Evolutionary conservation across 2,888 invertebrate genomes (phyloP).

Genomic region (Himalopsyche anomala): DNA sequence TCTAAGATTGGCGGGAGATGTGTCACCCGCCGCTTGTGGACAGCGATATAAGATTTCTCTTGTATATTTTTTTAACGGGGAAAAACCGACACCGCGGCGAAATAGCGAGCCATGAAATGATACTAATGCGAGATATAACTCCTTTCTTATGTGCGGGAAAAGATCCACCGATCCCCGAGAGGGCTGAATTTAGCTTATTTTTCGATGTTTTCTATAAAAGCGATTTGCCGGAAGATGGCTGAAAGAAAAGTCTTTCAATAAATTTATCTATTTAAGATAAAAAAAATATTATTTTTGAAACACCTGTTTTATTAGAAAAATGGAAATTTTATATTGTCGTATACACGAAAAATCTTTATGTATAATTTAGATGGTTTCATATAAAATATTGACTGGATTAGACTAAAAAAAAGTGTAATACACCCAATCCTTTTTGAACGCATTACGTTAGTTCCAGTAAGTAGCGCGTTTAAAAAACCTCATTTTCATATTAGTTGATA

Average conservation of each 20-base stretch:
- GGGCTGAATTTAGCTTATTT: constrained; percentile 34
- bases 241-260: not conserved
- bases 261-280: not conserved
- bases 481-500: no score
- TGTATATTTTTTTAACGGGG: constrained; percentile 41
- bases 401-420: no score
- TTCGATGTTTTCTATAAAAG: constrained; percentile 42
- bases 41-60: constrained; percentile 60
- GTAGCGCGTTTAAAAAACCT: no score
- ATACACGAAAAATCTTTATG: no score
- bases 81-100: constrained; percentile 36
- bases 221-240: constrained; percentile 23
- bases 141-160: constrained; percentile 14
- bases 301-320: no score
- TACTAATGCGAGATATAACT: constrained; percentile 42
- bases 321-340: no score
- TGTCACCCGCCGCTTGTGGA: constrained; percentile 60
- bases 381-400: no score
- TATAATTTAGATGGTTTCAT: no score
- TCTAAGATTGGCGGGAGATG: constrained; percentile 61
- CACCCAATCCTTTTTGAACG: no score
- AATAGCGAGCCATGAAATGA: constrained; percentile 43
- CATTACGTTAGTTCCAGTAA: no score
- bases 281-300: not conserved
- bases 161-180: constrained; percentile 33